Conservation (phyloP, 1,140 invertebrate species). For the Wiebesia pumilae region DNA sequence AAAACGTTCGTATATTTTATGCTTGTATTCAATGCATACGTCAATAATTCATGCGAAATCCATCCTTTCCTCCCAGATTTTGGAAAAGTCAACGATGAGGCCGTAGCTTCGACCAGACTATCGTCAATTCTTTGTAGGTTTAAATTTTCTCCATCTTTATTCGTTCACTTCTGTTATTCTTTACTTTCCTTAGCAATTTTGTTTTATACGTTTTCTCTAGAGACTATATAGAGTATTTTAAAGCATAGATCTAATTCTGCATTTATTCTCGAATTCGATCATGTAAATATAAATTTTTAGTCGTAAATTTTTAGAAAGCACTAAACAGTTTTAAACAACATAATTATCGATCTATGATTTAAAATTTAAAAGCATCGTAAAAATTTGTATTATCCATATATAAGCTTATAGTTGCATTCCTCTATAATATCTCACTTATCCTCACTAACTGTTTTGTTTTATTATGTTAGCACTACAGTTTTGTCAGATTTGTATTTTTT, state of each 20-base stretch:
- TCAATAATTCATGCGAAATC: neutral
- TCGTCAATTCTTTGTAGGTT: slow-evolving; percentile 47
- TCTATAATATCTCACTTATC: neutral
- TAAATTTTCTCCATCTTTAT: neutral
- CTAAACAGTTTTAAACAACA: neutral
- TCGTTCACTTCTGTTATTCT: neutral
- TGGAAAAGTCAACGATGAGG: slow-evolving; percentile 32
- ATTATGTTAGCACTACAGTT: neutral
- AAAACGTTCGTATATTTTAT: neutral
- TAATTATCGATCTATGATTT: neutral
- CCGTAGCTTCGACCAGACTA: slow-evolving; percentile 45
- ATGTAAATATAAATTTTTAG: neutral
- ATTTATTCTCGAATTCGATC: neutral
- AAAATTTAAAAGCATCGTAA: neutral
- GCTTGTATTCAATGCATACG: neutral
- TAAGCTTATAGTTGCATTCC: neutral
- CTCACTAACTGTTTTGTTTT: neutral
- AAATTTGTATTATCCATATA: neutral
- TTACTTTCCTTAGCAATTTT: neutral
- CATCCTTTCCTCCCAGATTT: slow-evolving; percentile 13
- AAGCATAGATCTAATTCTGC: neutral
- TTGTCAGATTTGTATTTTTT: neutral
- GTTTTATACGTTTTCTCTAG: neutral
- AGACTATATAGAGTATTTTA: neutral
- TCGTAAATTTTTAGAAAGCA: too few relatives aligned